A percentile compares a stretch with the other conserved stretches of the same genome.
Conservation (phyloP, 2,888 invertebrate genomes). For the Syritta pipiens region DNA sequence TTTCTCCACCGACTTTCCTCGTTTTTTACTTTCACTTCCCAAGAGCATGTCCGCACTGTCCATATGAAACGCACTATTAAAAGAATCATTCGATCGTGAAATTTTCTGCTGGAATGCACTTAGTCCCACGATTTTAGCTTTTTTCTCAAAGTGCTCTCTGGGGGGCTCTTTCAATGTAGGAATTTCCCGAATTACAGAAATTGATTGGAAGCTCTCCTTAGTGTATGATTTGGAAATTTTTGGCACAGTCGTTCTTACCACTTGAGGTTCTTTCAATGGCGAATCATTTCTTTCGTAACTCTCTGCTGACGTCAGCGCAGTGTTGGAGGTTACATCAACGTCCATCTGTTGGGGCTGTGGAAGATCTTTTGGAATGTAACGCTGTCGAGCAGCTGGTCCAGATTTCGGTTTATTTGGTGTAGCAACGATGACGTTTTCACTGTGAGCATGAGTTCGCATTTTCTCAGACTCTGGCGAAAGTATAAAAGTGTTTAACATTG, state of each 20-base stretch:
- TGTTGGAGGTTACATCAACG: slow-evolving; percentile 24
- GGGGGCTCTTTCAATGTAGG: slow-evolving; percentile 28
- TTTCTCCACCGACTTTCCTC: slow-evolving; percentile 84
- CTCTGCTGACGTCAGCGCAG: slow-evolving; percentile 11
- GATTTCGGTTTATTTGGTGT: slow-evolving; percentile 79
- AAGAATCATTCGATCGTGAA: slow-evolving; percentile 78
- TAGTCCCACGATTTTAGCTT: slow-evolving; percentile 80
- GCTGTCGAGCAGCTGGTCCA: slow-evolving; percentile 81
- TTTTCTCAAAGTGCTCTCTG: slow-evolving; percentile 76
- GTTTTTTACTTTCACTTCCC: slow-evolving; percentile 74
- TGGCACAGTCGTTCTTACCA: slow-evolving; percentile 47
- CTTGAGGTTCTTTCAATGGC: not conserved
- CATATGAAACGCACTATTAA: slow-evolving; percentile 73
- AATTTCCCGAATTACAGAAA: slow-evolving; percentile 75
- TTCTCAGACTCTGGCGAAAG: slow-evolving; percentile 60
- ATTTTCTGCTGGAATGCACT: slow-evolving; percentile 82
- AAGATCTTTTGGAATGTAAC: slow-evolving; percentile 82
- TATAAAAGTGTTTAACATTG: slow-evolving; percentile 74
- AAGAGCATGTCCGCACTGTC: slow-evolving; percentile 76
- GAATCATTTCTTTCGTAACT: slow-evolving; percentile 4
- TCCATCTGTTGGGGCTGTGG: slow-evolving; percentile 69
- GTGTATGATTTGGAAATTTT: slow-evolving; percentile 72
- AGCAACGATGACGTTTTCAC: slow-evolving; percentile 72
- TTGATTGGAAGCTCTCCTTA: slow-evolving; percentile 76
- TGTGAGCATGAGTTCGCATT: slow-evolving; percentile 81